Conservation (phyloP, 2,888 invertebrate genomes). For the Cephus pygmeus region DNA sequence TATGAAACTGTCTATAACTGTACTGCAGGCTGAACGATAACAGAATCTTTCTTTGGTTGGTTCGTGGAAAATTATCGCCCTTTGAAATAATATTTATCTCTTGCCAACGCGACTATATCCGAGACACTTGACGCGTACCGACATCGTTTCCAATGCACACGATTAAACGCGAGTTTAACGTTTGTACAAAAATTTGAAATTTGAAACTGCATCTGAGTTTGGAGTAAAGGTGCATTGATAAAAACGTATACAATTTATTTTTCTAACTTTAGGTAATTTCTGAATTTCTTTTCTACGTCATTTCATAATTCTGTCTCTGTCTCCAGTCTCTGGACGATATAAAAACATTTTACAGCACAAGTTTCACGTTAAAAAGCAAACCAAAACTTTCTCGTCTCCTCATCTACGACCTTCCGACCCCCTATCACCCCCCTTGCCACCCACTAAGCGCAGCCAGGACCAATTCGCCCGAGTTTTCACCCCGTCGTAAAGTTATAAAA, state of each 20-base stretch:
- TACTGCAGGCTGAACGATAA: neutral
- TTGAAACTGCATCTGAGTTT: neutral
- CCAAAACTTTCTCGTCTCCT: slow-evolving; percentile 16
- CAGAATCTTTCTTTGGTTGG: neutral
- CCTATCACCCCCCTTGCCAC: neutral
- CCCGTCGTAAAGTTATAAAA: slow-evolving; percentile 22
- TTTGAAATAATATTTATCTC: neutral
- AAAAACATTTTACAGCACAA: slow-evolving; percentile 18
- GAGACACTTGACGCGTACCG: neutral
- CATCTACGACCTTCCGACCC: neutral
- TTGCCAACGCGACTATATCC: neutral
- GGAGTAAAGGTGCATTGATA: neutral
- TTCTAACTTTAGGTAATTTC: neutral
- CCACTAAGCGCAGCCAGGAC: slow-evolving; percentile 4
- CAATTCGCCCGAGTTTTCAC: slow-evolving; percentile 20
- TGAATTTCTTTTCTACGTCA: neutral
- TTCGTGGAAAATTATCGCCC: neutral
- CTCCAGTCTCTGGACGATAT: neutral
- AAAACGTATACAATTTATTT: neutral
- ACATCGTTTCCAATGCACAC: neutral
- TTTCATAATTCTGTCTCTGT: neutral
- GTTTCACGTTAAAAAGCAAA: slow-evolving; percentile 14
- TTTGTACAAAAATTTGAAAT: neutral
- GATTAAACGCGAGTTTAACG: neutral
- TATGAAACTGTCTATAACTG: neutral